Base-by-base conservation (phyloP, 2,888 invertebrate species). In the Athalia cordata region DNA sequence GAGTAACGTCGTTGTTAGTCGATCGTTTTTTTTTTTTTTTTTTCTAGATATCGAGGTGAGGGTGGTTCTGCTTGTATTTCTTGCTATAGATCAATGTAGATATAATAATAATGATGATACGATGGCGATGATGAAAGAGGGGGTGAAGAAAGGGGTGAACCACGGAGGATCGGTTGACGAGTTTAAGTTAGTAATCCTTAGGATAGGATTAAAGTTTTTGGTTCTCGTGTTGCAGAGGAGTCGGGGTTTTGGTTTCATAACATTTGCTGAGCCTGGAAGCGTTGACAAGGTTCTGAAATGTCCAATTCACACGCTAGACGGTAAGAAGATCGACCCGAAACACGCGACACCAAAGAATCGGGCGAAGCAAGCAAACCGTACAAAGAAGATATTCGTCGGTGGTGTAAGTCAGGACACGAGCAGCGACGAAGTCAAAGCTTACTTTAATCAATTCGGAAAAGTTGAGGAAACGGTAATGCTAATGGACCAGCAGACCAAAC, bases 201-300 rank as follows among this genome's bases (percentile, higher is more conserved):
- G 29, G 29, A 29, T 29, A 13, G 7, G 68, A 50, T 29, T 52
- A 68, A 68, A 68, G 55, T 29, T 29, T 29, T 29, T 29, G 52
- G 68, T 68, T 83, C 80, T 79, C 79, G 88, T 80, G 88, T 93
- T 93, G 89, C 94, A 97, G 97, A 95, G 97, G 90, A 97, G 97
- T 93, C 95, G 97, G 90, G 97, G 97, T 88, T 97, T 97, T 91
- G 96, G 97, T 88, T 97, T 97, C 93, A 97, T 97, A 91, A 97
- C 97, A 87, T 97, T 97, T 92, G 95, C 96, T 91, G 97, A 97
- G 91, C 96, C 97, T 78, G 93, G 95, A 83, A 95, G 96, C 87
- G 97, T 97, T 82, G 97, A 97, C 91, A 96, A 96, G 92, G 97
- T 97, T 80, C 93, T 97, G 78, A 96, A 96, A 86, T 96, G 97